Conservation (phyloP, 2,113 vertebrate species). For the Agelaius tricolor region DNA sequence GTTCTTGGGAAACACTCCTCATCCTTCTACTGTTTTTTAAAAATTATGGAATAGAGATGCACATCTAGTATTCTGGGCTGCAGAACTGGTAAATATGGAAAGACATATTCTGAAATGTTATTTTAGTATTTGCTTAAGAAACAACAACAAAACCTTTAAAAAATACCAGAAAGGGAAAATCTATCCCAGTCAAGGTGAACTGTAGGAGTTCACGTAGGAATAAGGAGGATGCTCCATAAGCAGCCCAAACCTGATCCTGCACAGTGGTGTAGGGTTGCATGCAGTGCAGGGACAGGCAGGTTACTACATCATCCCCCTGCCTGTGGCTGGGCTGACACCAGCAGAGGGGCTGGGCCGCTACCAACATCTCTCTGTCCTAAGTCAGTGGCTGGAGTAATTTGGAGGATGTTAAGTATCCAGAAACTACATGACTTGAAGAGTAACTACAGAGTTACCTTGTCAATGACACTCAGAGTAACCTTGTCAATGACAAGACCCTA, state of each 20-base stretch:
- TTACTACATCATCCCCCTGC: neutral
- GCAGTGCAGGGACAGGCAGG: neutral
- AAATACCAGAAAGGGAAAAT: neutral
- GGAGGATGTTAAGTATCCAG: slow-evolving; percentile 6
- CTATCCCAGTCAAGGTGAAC: neutral
- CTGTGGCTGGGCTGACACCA: neutral
- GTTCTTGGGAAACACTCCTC: neutral
- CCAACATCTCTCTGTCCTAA: neutral
- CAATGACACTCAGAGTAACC: neutral
- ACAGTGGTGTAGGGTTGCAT: accelerated
- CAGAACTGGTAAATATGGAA: neutral
- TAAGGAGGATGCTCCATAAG: neutral
- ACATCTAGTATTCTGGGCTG: neutral
- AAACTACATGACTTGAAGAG: neutral
- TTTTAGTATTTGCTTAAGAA: neutral
- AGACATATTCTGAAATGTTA: neutral
- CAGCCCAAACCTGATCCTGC: neutral
- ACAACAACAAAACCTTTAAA: neutral
- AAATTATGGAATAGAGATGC: neutral
- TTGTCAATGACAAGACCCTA: neutral
- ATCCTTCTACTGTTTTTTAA: neutral
- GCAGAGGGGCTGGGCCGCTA: neutral
- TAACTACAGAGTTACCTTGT: slow-evolving; percentile 22
- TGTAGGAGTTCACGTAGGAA: neutral
- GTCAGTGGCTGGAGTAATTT: neutral